Base-by-base conservation (phyloP, 2,888 invertebrate species). In the Platynereis dumerilii region DNA sequence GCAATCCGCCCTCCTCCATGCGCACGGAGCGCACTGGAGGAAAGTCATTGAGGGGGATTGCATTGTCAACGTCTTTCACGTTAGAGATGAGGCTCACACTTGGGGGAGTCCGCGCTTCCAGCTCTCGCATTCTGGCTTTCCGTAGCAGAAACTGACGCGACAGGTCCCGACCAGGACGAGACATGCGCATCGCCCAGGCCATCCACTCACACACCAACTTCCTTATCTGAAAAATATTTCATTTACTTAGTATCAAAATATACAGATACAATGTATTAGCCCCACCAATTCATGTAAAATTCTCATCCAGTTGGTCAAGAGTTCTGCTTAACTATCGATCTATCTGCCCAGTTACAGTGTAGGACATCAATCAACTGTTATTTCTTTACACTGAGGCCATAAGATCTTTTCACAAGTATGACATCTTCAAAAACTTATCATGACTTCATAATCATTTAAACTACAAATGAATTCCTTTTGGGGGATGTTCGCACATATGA, bases 71-170 rank as follows among this genome's bases (percentile, higher is more conserved):
- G 67, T 74, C 73, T 45, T 69, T 70, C 48, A 74, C 67, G 56
- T 74, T 74, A 24, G 72, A 72, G 45, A 74, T 68, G 42, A 74
- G 65, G 56, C 73, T 74, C n/a, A 70, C 57, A 12, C 73, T 74
- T 2, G 71, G 72, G 12, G 74, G 74, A 2, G 64, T 68, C 39
- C 68, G 65, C 12, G 71, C 65, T 28, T 72, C 73, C 2, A 74
- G 69, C 42, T 74, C 72, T 1, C 74, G 69, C 67, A 74, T 70
- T 15, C 65, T 60, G 12, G 73, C 72, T 63, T 74, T 74, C 15
- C 72, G 65, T 55, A 74, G 63, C n/a, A 74, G 71, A 55, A 72
- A 71, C 60, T 74, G 65, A 12, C 73, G 64, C 10, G 70, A 68
- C 12, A 74, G 65, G 56, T 74, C 73, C 34, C 68, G 57, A 2